A percentile compares a stretch with the other conserved stretches of the same genome.
Evolutionary conservation across 2,113 vertebrate genomes (phyloP).

Genomic region (Pavo muticus): DNA sequence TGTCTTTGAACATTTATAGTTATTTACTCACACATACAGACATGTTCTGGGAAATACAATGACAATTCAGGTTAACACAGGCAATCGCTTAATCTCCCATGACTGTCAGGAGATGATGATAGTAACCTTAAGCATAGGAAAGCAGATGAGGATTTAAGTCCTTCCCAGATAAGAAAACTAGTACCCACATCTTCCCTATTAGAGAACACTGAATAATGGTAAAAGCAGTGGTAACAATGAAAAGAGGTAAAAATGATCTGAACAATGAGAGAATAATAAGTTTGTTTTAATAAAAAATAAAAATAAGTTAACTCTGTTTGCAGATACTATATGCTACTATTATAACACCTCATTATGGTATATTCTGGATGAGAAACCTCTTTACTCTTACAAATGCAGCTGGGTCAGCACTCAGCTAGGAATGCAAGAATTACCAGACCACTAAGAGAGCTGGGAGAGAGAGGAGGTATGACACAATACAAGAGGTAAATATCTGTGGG

Average conservation of each 20-base stretch:
- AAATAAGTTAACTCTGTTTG: background rate
- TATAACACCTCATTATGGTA: background rate
- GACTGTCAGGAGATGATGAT: background rate
- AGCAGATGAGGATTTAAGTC: background rate
- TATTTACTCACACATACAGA: background rate
- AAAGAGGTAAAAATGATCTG: background rate
- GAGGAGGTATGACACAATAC: background rate
- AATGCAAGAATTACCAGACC: background rate
- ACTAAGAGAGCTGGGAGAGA: background rate
- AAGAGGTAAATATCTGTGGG: background rate
- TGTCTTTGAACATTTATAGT: background rate
- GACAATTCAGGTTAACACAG: background rate
- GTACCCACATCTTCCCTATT: background rate
- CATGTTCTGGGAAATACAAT: background rate
- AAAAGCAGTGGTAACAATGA: background rate
- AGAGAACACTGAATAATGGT: background rate
- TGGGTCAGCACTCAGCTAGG: background rate
- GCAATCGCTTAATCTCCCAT: background rate
- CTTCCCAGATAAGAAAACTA: background rate
- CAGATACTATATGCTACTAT: background rate
- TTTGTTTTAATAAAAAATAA: background rate
- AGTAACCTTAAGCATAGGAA: background rate
- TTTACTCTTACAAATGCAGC: background rate
- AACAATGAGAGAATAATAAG: background rate
- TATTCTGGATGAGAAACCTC: background rate